Conservation (phyloP, 2,888 invertebrate species). For the Microplitis manilae region DNA sequence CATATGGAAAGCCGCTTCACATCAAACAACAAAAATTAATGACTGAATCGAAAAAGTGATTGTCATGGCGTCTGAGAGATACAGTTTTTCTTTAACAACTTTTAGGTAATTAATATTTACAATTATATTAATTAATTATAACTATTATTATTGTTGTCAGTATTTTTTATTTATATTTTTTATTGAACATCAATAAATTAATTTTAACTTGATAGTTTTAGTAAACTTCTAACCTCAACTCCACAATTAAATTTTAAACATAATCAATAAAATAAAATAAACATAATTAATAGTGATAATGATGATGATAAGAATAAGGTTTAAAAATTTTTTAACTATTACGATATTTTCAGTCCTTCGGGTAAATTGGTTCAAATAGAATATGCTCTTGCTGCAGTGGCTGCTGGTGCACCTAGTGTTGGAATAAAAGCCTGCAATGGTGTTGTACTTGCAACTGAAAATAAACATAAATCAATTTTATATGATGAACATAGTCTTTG, state of each 20-base stretch:
- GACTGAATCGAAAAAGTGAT: slow-evolving; percentile 74
- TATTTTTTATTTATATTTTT: neutral
- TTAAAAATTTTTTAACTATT: neutral
- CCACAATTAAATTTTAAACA: no score
- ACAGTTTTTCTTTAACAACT: slow-evolving; percentile 95
- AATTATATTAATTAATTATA: slow-evolving; percentile 12
- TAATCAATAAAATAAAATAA: neutral
- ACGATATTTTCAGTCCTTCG: slow-evolving; percentile 85
- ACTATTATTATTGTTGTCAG: neutral
- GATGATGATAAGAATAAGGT: neutral
- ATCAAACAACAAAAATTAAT: slow-evolving; percentile 30
- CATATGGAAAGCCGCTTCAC: no score
- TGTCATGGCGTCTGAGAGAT: slow-evolving; percentile 93
- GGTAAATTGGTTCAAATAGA: slow-evolving; percentile 99
- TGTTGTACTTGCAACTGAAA: slow-evolving; percentile 98
- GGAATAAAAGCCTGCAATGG: slow-evolving; percentile 99
- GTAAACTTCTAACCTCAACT: no score
- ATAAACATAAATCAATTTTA: slow-evolving; percentile 96
- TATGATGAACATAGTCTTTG: slow-evolving; percentile 97
- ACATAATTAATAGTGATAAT: neutral
- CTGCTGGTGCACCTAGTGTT: slow-evolving; percentile 98
- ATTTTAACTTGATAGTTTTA: no score
- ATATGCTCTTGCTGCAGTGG: slow-evolving; percentile 99
- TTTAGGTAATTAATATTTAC: slow-evolving; percentile 77
- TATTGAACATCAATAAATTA: neutral